phyloP scores from a whole-genome alignment of 2,888 invertebrate genomes.

The Pyrrhosoma nymphula region DNA sequence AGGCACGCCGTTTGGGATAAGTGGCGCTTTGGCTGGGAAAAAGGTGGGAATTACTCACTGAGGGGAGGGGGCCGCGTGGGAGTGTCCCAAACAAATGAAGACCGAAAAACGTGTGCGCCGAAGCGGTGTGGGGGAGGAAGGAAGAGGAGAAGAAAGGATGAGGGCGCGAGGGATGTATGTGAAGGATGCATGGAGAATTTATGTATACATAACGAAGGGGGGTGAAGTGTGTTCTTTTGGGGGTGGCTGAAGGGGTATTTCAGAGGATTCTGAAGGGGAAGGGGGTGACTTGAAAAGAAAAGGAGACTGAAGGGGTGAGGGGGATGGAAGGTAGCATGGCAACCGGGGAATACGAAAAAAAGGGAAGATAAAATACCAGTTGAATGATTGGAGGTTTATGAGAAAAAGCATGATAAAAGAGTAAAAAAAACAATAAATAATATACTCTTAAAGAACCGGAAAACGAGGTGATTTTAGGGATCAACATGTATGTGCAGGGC shows the following conservation, averaged over 20 bases:
- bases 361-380: background rate
- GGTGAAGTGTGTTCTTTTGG: background rate
- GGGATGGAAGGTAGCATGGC: background rate
- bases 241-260: constrained; percentile 11
- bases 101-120: too few relatives aligned
- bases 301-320: background rate
- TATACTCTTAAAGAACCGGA: background rate
- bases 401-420: background rate
- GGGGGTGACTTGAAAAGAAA: background rate
- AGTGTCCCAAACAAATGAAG: too few relatives aligned
- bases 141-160: background rate
- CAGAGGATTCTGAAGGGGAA: background rate
- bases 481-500: background rate
- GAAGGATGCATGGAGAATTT: too few relatives aligned
- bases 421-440: background rate
- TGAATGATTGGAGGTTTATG: background rate
- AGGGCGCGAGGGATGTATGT: too few relatives aligned
- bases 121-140: background rate
- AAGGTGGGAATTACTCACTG: background rate
- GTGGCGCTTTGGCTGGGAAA: background rate
- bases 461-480: background rate
- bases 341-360: background rate
- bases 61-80: too few relatives aligned
- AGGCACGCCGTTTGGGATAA: background rate
- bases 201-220: background rate